Percentiles rank a stretch among this genome's conserved stretches.
Conservation (phyloP, 2,113 vertebrate species). For the Diadophis punctatus region DNA sequence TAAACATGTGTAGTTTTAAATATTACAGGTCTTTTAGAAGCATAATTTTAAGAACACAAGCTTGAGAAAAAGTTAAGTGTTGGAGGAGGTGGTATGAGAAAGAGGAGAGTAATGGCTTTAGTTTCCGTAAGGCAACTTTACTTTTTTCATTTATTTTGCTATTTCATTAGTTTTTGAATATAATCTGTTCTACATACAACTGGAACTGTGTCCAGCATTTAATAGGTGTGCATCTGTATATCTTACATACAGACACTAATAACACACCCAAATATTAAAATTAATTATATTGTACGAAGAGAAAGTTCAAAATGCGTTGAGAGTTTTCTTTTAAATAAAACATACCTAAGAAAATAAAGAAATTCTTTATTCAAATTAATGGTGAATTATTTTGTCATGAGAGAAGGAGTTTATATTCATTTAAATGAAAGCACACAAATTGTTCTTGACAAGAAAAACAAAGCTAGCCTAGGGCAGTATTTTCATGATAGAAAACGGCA, state of each 20-base stretch:
- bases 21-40: neutral
- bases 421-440: slow-evolving; percentile 79
- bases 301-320: slow-evolving; percentile 55
- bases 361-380: slow-evolving; percentile 74
- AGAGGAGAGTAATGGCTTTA: neutral
- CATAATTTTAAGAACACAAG: neutral
- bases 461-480: slow-evolving; percentile 77
- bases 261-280: slow-evolving; percentile 52
- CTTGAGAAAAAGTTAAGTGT: neutral
- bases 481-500: slow-evolving; percentile 81
- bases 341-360: slow-evolving; percentile 70
- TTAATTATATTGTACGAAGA: slow-evolving; percentile 53
- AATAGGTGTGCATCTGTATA: slow-evolving; percentile 35
- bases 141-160: slow-evolving; percentile 51
- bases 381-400: slow-evolving; percentile 77
- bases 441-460: slow-evolving; percentile 81
- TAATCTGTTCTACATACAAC: slow-evolving; percentile 39
- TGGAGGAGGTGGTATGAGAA: neutral
- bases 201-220: slow-evolving; percentile 43
- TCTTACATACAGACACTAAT: neutral
- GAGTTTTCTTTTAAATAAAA: slow-evolving; percentile 63
- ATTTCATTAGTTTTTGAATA: slow-evolving; percentile 52
- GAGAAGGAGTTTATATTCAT: slow-evolving; percentile 77
- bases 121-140: slow-evolving; percentile 18
- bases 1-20: neutral